A percentile compares a stretch with the other conserved stretches of the same genome.
Conservation (phyloP, 2,888 invertebrate genomes). For the Drepanosiphum platanoidis region DNA sequence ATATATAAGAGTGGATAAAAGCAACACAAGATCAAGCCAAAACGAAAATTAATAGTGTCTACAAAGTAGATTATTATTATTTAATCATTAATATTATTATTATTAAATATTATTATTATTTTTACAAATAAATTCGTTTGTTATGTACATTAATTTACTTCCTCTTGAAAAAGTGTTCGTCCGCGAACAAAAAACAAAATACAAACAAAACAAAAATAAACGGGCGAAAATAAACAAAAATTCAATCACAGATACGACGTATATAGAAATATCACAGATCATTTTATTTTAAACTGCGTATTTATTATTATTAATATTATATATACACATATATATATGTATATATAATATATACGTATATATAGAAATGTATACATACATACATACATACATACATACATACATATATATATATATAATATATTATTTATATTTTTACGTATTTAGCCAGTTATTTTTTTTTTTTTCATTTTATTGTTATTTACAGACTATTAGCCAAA, state of each 20-base stretch:
- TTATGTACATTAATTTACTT: constrained; percentile 61
- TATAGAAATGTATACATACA: constrained; percentile 8
- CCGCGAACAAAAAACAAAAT: constrained; percentile 47
- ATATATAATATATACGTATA: constrained; percentile 27
- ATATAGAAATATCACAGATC: constrained; percentile 62
- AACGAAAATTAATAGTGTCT: constrained; percentile 42
- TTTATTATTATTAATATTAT: constrained; percentile 43
- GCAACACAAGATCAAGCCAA: constrained; percentile 53
- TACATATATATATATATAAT: constrained; percentile 18
- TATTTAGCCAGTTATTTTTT: constrained; percentile 15
- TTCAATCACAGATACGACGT: constrained; percentile 61
- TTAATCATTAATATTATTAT: constrained; percentile 36
- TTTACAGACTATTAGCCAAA: constrained; percentile 8
- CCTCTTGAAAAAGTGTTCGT: constrained; percentile 44
- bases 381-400: constrained; percentile 8
- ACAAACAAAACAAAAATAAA: constrained; percentile 49
- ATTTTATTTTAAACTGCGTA: constrained; percentile 59
- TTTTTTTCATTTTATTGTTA: constrained; percentile 5
- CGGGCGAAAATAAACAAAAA: constrained; percentile 56
- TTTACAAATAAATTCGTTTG: constrained; percentile 61
- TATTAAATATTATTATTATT: constrained; percentile 43
- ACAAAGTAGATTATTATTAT: constrained; percentile 43
- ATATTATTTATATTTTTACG: constrained; percentile 21
- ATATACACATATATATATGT: constrained; percentile 19
- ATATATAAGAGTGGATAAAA: constrained; percentile 29